phyloP scores from a whole-genome alignment of 1,140 invertebrate genomes.

The Fopius arisanus region DNA sequence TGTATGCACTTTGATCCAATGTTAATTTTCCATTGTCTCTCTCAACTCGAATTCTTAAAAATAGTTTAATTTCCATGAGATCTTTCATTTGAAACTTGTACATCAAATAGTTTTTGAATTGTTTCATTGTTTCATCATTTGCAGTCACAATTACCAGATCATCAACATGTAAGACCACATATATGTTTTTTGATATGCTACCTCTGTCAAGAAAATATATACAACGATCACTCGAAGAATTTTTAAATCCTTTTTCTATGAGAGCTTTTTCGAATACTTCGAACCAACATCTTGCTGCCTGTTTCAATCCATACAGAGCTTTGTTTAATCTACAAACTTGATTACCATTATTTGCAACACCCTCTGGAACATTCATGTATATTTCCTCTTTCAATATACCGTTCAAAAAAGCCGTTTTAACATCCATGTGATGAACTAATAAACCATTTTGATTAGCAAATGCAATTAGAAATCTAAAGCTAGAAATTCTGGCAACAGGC shows the following conservation, averaged over 20 bases:
- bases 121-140: background rate
- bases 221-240: conserved; percentile 25
- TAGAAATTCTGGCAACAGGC: conserved; percentile 31
- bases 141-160: conserved; percentile 24
- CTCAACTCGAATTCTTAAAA: conserved; percentile 34
- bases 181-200: conserved; percentile 25
- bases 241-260: conserved; percentile 12
- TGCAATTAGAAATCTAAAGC: conserved; percentile 52
- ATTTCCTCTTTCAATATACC: conserved; percentile 48
- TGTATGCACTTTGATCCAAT: conserved; percentile 22
- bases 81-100: conserved; percentile 27
- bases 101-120: conserved; percentile 27
- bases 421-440: conserved; percentile 52
- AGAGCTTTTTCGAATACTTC: too few relatives aligned
- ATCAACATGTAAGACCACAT: conserved; percentile 38
- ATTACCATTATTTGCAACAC: conserved; percentile 22
- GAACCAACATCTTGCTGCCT: conserved; percentile 50
- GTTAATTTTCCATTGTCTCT: conserved; percentile 9
- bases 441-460: conserved; percentile 59
- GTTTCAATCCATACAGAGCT: conserved; percentile 49
- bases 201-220: conserved; percentile 20
- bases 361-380: conserved; percentile 46
- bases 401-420: conserved; percentile 51
- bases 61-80: conserved; percentile 32
- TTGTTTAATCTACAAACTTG: conserved; percentile 37